phyloP scores from a whole-genome alignment of 2,888 invertebrate species.

The Agrotis puta region DNA sequence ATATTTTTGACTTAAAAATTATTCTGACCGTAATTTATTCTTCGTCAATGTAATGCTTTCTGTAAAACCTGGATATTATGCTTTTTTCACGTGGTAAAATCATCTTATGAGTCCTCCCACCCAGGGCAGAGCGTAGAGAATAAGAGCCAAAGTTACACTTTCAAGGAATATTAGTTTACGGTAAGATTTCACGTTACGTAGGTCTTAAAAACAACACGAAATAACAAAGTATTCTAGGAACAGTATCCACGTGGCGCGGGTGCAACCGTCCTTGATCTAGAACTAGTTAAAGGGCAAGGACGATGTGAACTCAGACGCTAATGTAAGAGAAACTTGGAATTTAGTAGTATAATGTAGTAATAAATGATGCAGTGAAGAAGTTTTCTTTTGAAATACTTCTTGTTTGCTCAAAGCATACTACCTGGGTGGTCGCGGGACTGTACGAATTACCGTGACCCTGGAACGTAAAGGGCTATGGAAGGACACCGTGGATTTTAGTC shows the following conservation, averaged over 20 bases:
- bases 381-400: conserved; percentile 12
- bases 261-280: conserved; percentile 24
- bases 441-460: too few species aligned
- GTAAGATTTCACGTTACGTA: neutral
- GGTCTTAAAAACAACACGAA: conserved; percentile 8
- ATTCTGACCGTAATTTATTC: too few species aligned
- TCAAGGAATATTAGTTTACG: neutral
- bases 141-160: too few species aligned
- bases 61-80: too few species aligned
- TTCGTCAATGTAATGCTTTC: too few species aligned
- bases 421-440: too few species aligned
- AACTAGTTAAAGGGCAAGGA: conserved; percentile 49
- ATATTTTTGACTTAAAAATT: too few species aligned
- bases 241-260: conserved; percentile 26
- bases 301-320: conserved; percentile 27
- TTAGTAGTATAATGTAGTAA: conserved; percentile 14
- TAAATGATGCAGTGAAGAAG: conserved; percentile 44
- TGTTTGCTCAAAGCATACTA: conserved; percentile 17
- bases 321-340: conserved; percentile 14
- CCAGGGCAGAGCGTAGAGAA: too few species aligned
- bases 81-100: too few species aligned
- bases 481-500: too few species aligned
- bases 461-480: too few species aligned
- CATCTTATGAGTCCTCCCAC: too few species aligned
- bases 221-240: conserved; percentile 3